Conservation (phyloP, 2,113 vertebrate species). For the Raja brachyura region DNA sequence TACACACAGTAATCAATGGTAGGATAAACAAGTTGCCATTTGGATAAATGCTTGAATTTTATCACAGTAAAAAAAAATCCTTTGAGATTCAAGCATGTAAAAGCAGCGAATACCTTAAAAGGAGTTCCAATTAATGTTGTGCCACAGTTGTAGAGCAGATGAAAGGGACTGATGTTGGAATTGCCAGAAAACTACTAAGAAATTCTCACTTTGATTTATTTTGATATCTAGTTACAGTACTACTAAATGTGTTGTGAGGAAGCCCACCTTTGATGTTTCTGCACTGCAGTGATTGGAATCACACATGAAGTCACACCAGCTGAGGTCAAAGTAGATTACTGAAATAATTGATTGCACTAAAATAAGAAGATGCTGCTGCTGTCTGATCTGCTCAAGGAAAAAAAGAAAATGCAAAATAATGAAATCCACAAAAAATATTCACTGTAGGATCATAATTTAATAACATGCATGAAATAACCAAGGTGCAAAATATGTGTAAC, state of each 20-base stretch:
- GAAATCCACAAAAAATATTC: not conserved
- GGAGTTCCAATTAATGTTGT: conserved; percentile 74
- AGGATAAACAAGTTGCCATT: conserved; percentile 54
- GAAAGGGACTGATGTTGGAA: conserved; percentile 71
- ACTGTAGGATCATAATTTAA: not conserved
- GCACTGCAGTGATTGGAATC: conserved; percentile 59
- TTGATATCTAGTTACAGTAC: conserved; percentile 61
- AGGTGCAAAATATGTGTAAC: not conserved
- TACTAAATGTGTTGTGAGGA: conserved; percentile 66
- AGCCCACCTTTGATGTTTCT: conserved; percentile 70
- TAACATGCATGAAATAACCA: not conserved
- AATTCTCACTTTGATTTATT: conserved; percentile 75
- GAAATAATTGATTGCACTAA: not conserved
- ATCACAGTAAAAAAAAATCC: conserved; percentile 59
- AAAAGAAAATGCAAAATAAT: conserved; percentile 21
- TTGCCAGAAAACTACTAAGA: conserved; percentile 74
- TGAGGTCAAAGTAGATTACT: conserved; percentile 38
- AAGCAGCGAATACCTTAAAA: conserved; percentile 74
- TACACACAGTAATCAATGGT: conserved; percentile 42
- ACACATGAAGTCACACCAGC: conserved; percentile 57
- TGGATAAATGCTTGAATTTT: conserved; percentile 64
- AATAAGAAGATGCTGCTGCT: not conserved
- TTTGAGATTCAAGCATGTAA: conserved; percentile 62
- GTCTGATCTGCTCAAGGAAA: not conserved
- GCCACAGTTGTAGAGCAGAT: conserved; percentile 70